Evolutionary conservation across 1,140 invertebrate species (phyloP).

Genomic region (Brachionus manjavacas): DNA sequence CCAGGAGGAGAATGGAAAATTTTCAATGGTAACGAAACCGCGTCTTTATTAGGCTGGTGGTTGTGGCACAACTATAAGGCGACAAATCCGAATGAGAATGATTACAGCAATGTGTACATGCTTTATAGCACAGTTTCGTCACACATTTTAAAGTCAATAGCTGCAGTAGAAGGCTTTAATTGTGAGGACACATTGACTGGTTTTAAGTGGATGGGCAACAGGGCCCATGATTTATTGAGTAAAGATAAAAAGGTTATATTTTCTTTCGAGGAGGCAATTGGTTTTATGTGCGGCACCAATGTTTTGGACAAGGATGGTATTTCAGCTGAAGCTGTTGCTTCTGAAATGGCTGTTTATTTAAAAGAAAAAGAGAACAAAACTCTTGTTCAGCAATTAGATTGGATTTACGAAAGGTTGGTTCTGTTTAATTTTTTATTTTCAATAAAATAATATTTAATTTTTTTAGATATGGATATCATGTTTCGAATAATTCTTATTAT

Average conservation of each 20-base stretch:
- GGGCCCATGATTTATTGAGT: constrained; percentile 67
- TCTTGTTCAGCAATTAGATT: constrained; percentile 63
- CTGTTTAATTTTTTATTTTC: background rate
- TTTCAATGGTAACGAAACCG: constrained; percentile 92
- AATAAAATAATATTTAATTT: background rate
- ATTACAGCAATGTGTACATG: constrained; percentile 65
- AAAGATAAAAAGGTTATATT: constrained; percentile 72
- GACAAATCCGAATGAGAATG: background rate
- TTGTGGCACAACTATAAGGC: constrained; percentile 59
- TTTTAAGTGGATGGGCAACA: constrained; percentile 99
- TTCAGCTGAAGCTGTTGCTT: constrained; percentile 71
- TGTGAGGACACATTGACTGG: constrained; percentile 86
- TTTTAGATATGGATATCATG: constrained; percentile 72
- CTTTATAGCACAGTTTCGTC: constrained; percentile 92
- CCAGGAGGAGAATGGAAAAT: constrained; percentile 73
- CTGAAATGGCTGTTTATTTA: constrained; percentile 74
- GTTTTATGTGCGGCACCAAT: constrained; percentile 71
- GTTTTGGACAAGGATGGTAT: constrained; percentile 95
- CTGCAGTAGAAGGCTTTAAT: constrained; percentile 68
- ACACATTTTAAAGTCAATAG: constrained; percentile 83
- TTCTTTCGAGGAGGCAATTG: constrained; percentile 81
- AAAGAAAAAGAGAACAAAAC: constrained; percentile 46
- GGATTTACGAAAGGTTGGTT: constrained; percentile 70
- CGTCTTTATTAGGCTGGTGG: constrained; percentile 93
- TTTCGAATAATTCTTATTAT: constrained; percentile 79